These are phyloP conservation scores for Hirudinaria manillensis DNA, from an alignment of 2,888 invertebrate species.

Conservation along the genomic window DNA sequence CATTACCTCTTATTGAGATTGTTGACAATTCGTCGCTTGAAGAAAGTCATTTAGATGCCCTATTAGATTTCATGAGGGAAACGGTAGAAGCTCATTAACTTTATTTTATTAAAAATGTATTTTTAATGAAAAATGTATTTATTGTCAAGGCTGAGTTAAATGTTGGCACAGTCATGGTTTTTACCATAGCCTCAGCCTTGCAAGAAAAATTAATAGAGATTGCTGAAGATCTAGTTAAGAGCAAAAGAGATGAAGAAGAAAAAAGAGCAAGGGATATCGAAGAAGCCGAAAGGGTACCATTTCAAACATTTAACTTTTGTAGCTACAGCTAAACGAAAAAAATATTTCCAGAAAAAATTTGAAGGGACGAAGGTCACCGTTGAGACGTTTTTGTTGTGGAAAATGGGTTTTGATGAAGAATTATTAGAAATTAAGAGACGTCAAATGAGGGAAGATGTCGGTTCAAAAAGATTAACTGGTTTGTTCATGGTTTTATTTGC, in stretches of 20 bases:
- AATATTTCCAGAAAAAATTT: slow-evolving; percentile 70
- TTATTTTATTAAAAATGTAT: background rate
- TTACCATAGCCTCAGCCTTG: slow-evolving; percentile 83
- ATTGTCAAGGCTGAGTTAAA: slow-evolving; percentile 64
- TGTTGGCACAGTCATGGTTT: slow-evolving; percentile 94
- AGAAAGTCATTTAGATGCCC: slow-evolving; percentile 44
- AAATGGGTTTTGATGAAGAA: slow-evolving; percentile 83
- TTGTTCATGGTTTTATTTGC: slow-evolving; percentile 8
- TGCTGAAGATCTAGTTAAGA: slow-evolving; percentile 72
- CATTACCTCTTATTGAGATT: slow-evolving; percentile 72
- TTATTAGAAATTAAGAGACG: slow-evolving; percentile 61
- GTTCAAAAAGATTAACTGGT: slow-evolving; percentile 69
- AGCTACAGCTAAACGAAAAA: background rate
- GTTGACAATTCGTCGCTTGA: slow-evolving; percentile 62
- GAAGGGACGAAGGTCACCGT: slow-evolving; percentile 92
- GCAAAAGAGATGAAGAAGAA: slow-evolving; percentile 64
- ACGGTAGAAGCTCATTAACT: slow-evolving; percentile 36
- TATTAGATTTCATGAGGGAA: slow-evolving; percentile 44
- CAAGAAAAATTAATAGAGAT: slow-evolving; percentile 77
- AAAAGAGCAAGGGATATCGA: slow-evolving; percentile 68
- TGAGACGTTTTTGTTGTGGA: slow-evolving; percentile 91
- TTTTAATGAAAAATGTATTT: background rate
- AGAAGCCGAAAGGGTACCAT: slow-evolving; percentile 73
- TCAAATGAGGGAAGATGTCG: slow-evolving; percentile 49
- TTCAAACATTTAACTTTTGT: slow-evolving; percentile 38